Percentiles rank a stretch among this genome's conserved stretches.
Evolutionary conservation across 2,797 vertebrate species (phyloP).

Genomic region (Ataeniobius toweri): DNA sequence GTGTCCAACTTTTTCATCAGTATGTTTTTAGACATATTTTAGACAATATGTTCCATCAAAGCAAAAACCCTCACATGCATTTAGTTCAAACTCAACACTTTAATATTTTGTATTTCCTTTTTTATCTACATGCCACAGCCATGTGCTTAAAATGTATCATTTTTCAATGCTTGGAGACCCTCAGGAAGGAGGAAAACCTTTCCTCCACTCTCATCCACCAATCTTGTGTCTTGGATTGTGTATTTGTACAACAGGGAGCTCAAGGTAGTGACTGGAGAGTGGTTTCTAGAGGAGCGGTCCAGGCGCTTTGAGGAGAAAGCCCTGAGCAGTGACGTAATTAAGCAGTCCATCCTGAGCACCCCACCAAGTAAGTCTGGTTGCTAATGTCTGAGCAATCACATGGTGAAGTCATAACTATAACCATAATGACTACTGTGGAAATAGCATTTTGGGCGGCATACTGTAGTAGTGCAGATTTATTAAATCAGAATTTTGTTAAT

Average conservation of each 20-base stretch:
- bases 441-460: background rate
- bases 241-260: slow-evolving; percentile 82
- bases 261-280: slow-evolving; percentile 92
- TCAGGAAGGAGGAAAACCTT: background rate
- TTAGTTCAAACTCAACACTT: background rate
- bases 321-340: slow-evolving; percentile 87
- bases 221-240: slow-evolving; percentile 5
- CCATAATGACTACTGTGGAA: background rate
- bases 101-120: background rate
- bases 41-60: background rate
- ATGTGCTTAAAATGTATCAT: background rate
- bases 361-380: slow-evolving; percentile 77
- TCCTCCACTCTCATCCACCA: background rate
- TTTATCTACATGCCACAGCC: background rate
- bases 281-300: slow-evolving; percentile 95
- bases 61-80: background rate
- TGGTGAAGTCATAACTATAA: background rate
- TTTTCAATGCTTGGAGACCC: background rate
- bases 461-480: slow-evolving; percentile 7
- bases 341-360: slow-evolving; percentile 88
- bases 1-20: background rate
- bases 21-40: background rate
- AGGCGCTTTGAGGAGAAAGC: slow-evolving; percentile 88
- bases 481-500: slow-evolving; percentile 28
- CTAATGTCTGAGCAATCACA: background rate